phyloP scores from a whole-genome alignment of 2,888 invertebrate species.

The Pyrocoelia pectoralis region DNA sequence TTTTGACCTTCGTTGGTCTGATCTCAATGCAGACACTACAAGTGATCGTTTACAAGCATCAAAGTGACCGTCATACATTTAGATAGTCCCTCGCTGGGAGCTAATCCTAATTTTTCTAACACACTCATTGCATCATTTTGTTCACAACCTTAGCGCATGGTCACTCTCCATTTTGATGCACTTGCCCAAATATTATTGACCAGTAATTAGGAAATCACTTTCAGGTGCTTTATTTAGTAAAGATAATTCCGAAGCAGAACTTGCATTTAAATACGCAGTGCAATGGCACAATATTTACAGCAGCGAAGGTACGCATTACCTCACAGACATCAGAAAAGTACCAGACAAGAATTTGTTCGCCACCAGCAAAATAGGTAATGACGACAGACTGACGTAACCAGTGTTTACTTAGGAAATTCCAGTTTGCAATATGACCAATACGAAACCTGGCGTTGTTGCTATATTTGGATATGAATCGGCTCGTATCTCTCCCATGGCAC shows the following conservation, averaged over 20 bases:
- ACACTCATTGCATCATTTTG: too few species aligned
- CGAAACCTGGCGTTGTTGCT: conserved; percentile 70
- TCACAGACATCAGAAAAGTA: conserved; percentile 43
- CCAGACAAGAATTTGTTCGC: conserved; percentile 51
- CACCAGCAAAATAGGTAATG: conserved; percentile 53
- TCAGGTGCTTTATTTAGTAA: conserved; percentile 57
- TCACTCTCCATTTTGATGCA: too few species aligned
- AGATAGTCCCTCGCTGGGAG: too few species aligned
- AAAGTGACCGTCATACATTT: too few species aligned
- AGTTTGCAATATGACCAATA: conserved; percentile 38
- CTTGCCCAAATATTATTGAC: too few species aligned
- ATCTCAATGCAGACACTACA: too few species aligned
- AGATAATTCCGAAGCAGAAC: conserved; percentile 63
- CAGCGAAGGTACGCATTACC: conserved; percentile 42
- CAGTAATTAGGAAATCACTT: conserved; percentile 11
- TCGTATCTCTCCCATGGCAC: conserved; percentile 74
- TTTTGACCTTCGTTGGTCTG: too few species aligned
- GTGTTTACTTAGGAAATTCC: not conserved
- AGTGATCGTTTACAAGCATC: too few species aligned
- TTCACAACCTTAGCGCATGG: too few species aligned
- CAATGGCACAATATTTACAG: conserved; percentile 58
- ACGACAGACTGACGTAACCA: not conserved
- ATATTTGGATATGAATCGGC: conserved; percentile 82
- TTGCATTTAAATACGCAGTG: conserved; percentile 67
- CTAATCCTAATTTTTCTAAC: too few species aligned